Evolutionary conservation across 1,140 invertebrate genomes (phyloP).

Genomic region (Mycetomoellerius zeteki): DNA sequence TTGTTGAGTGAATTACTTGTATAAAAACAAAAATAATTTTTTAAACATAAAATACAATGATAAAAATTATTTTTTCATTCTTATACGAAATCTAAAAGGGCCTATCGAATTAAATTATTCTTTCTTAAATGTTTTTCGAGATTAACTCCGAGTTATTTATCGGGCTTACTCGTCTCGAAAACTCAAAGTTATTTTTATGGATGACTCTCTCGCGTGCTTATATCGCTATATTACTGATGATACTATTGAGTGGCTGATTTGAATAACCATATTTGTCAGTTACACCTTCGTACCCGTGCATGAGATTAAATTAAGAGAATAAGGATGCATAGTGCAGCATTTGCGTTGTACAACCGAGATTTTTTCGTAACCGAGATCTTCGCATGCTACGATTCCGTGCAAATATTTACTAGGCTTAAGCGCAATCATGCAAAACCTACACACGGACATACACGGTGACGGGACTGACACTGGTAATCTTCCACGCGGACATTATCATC

Average conservation of each 20-base stretch:
- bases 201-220: slow-evolving; percentile 28
- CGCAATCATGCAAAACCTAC: slow-evolving; percentile 1
- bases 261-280: slow-evolving; percentile 54
- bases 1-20: neutral
- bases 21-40: slow-evolving; percentile 1
- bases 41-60: neutral
- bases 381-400: slow-evolving; percentile 26
- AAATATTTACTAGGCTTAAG: slow-evolving; percentile 48
- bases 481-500: slow-evolving; percentile 28
- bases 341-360: slow-evolving; percentile 11
- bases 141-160: slow-evolving; percentile 27
- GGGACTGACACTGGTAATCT: slow-evolving; percentile 13
- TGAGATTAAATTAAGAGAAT: slow-evolving; percentile 25
- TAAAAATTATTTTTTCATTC: neutral
- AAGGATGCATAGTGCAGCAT: neutral
- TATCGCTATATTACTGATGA: slow-evolving; percentile 15
- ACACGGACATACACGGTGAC: neutral
- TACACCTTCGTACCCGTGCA: neutral
- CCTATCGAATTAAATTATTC: slow-evolving; percentile 24
- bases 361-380: neutral
- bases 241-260: slow-evolving; percentile 52
- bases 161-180: neutral
- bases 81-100: neutral
- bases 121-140: slow-evolving; percentile 6
- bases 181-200: slow-evolving; percentile 44